A percentile compares a stretch with the other conserved stretches of the same genome.
Evolutionary conservation across 2,113 vertebrate genomes (phyloP).

Genomic region (Plestiodon gilberti): DNA sequence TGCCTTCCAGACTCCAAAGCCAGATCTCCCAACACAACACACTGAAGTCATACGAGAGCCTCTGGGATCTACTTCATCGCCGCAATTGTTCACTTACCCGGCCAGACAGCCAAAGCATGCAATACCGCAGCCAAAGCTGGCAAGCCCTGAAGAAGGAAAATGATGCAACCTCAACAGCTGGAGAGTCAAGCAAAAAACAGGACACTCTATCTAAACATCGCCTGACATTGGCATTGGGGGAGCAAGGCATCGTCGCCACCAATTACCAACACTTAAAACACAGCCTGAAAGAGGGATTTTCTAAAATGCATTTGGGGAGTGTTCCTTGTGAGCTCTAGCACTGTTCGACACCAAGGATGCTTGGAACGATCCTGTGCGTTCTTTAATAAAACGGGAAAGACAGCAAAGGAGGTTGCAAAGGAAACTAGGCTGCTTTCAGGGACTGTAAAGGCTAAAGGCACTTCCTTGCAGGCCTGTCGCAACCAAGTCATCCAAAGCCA

Average conservation of each 20-base stretch:
- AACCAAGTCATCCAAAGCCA: slow-evolving; percentile 57
- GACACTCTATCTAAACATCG: slow-evolving; percentile 4
- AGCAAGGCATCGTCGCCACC: neutral
- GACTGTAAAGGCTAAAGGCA: slow-evolving; percentile 44
- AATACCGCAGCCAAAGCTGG: neutral
- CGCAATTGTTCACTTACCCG: neutral
- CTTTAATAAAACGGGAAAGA: slow-evolving; percentile 36
- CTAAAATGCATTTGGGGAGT: neutral
- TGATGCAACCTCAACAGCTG: slow-evolving; percentile 45
- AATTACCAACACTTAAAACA: slow-evolving; percentile 51
- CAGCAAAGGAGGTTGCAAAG: slow-evolving; percentile 30
- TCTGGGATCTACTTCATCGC: slow-evolving; percentile 9
- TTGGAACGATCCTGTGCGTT: neutral
- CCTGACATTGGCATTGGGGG: slow-evolving; percentile 26
- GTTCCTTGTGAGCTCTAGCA: neutral
- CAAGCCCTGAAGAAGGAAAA: slow-evolving; percentile 27
- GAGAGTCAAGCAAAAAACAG: slow-evolving; percentile 28
- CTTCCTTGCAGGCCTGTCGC: slow-evolving; percentile 58
- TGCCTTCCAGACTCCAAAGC: fast-evolving
- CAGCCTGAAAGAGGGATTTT: neutral
- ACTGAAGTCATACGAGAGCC: neutral
- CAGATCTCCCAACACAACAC: fast-evolving
- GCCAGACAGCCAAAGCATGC: neutral
- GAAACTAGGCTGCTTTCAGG: slow-evolving; percentile 26
- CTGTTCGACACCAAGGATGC: neutral